phyloP scores from a whole-genome alignment of 2,113 vertebrate genomes.

The Polypterus senegalus region DNA sequence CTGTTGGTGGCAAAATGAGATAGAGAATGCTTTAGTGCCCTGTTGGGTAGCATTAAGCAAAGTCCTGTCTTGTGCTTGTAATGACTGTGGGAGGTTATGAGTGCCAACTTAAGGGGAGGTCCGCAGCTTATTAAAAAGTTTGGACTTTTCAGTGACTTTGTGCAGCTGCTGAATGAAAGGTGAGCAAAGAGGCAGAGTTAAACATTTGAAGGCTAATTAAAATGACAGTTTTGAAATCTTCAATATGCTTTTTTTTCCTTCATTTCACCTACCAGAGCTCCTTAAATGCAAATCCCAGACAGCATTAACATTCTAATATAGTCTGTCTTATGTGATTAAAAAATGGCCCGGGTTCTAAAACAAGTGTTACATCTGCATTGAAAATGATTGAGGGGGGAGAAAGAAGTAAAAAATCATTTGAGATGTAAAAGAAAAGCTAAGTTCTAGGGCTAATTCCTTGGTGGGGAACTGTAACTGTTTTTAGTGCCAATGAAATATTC shows the following conservation, averaged over 20 bases:
- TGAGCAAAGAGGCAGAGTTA: constrained; percentile 16
- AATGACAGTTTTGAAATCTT: constrained; percentile 15
- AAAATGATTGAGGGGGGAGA: not conserved
- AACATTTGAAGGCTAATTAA: constrained; percentile 22
- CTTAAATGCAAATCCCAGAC: constrained; percentile 26
- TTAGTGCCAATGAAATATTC: constrained; percentile 14
- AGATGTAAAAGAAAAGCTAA: constrained; percentile 2
- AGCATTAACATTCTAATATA: constrained; percentile 14
- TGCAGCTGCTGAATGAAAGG: constrained; percentile 20
- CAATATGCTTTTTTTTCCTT: constrained; percentile 9
- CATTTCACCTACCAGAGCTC: constrained; percentile 11
- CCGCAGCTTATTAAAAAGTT: constrained; percentile 22
- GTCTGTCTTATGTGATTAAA: constrained; percentile 10
- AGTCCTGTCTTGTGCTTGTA: constrained; percentile 16
- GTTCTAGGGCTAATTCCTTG: constrained; percentile 5
- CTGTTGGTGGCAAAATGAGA: constrained; percentile 15
- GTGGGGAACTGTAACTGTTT: not conserved
- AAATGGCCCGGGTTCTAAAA: constrained; percentile 17
- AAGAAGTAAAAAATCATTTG: constrained; percentile 3
- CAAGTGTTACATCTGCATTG: constrained; percentile 4
- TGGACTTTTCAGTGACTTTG: constrained; percentile 22
- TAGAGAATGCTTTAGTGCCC: constrained; percentile 17
- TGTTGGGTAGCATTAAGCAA: constrained; percentile 19
- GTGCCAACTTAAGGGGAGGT: constrained; percentile 20
- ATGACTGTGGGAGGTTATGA: constrained; percentile 13